Base-by-base conservation (phyloP, 2,797 vertebrate species). In the Amniataba percoides region DNA sequence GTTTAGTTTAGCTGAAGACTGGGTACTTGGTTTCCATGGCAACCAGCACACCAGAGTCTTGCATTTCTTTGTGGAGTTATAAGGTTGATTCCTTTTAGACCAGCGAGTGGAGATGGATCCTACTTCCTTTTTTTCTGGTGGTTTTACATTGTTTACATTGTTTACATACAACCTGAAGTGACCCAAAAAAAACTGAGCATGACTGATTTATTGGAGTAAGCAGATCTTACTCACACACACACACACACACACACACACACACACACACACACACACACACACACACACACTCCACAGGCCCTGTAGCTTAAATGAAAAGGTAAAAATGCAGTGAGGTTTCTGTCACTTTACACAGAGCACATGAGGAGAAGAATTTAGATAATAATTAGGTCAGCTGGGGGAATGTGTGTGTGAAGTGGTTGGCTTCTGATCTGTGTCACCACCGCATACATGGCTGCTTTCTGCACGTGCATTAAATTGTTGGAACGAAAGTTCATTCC, bases 401-500 rank as follows among this genome's bases (percentile, higher is more conserved):
- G 43, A 25, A 19, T 27, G 68, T 53, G 46, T 39, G 67, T 19
- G 40, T 16, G 40, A 40, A 48, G 19, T 57, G 60, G 59, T 18
- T 60, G 48, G 62, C 39, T 59, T 66, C 48, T 75, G 60, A 60
- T 60, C 59, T 57, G 53, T 11, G 18, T 21, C 53, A 58, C 39
- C 3, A 4, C 16, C 18, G 5, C 51, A n/a, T n/a, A 15, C 48
- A 16, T 0, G 39, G 34, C 59, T n/a, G 36, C 27, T 57, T 62
- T n/a, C 25, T 25, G n/a, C 80, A 81, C 43, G 62, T 75, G 71
- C 36, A 36, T 36, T 27, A 13, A 52, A 66, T 45, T 49, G 34
- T 6, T 78, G 59, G 70, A 66, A 57, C 58, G 52, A 27, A 34
- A 23, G 48, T 48, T 79, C 14, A 69, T 84, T 65, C 67, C 4